These are phyloP conservation scores for Leucania comma DNA, from an alignment of 2,888 invertebrate genomes.

Conservation along the genomic window DNA sequence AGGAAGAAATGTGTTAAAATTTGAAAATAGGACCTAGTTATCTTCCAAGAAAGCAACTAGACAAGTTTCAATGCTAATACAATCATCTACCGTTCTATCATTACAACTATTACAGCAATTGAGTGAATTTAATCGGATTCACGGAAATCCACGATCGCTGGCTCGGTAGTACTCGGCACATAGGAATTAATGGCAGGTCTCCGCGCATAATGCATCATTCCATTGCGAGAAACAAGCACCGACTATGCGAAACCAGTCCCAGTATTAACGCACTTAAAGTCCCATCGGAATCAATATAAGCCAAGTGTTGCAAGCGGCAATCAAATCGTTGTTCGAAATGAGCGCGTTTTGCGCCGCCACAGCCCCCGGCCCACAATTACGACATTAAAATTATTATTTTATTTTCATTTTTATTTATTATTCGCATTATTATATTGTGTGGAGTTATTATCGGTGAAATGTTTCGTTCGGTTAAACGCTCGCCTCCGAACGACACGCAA, in stretches of 20 bases:
- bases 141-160: slow-evolving; percentile 56
- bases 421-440: slow-evolving; percentile 91
- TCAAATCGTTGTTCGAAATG: slow-evolving; percentile 83
- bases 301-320: slow-evolving; percentile 77
- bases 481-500: slow-evolving; percentile 85
- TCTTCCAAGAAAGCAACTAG: slow-evolving; percentile 40
- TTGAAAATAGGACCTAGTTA: slow-evolving; percentile 23
- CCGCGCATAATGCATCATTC: slow-evolving; percentile 58
- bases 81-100: slow-evolving; percentile 48
- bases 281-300: slow-evolving; percentile 83
- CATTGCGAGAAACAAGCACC: slow-evolving; percentile 52
- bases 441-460: slow-evolving; percentile 91
- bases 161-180: slow-evolving; percentile 44
- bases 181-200: slow-evolving; percentile 55
- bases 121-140: slow-evolving; percentile 61
- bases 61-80: slow-evolving; percentile 24
- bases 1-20: slow-evolving; percentile 20
- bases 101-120: slow-evolving; percentile 57
- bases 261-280: slow-evolving; percentile 75
- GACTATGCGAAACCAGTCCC: slow-evolving; percentile 76
- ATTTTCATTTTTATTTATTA: slow-evolving; percentile 91
- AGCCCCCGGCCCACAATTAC: slow-evolving; percentile 89
- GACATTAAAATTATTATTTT: slow-evolving; percentile 91
- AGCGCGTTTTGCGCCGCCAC: slow-evolving; percentile 80
- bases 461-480: slow-evolving; percentile 90